A percentile compares a stretch with the other conserved stretches of the same genome.
Conservation (phyloP, 2,113 vertebrate species). For the Scomber japonicus region DNA sequence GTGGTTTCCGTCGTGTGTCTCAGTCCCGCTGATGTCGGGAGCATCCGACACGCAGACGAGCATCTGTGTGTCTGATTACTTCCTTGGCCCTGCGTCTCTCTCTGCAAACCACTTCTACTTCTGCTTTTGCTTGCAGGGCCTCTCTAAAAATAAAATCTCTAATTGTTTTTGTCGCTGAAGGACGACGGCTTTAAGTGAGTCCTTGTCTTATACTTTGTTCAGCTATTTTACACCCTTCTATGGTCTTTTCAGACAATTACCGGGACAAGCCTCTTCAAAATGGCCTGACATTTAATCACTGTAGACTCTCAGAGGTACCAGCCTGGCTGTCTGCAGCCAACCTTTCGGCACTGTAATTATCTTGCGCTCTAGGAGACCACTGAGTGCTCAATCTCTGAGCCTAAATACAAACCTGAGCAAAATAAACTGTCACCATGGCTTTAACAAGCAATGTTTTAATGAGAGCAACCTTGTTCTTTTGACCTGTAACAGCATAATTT, state of each 20-base stretch:
- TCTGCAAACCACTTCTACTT: conserved; percentile 32
- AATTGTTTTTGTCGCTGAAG: conserved; percentile 57
- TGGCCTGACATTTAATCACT: conserved; percentile 75
- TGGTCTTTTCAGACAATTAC: conserved; percentile 64
- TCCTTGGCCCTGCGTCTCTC: conserved; percentile 30
- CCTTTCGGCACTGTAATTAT: conserved; percentile 69
- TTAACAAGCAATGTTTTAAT: conserved; percentile 45
- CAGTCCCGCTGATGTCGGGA: neutral
- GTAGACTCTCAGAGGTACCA: conserved; percentile 67
- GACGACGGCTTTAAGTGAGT: conserved; percentile 39
- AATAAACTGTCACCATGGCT: conserved; percentile 34
- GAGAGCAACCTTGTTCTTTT: conserved; percentile 25
- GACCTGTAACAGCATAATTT: conserved; percentile 32
- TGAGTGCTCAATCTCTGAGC: conserved; percentile 27
- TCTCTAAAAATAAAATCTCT: conserved; percentile 19
- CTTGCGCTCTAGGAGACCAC: conserved; percentile 39
- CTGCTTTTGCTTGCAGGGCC: neutral
- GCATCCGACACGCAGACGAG: neutral
- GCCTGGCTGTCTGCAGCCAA: conserved; percentile 61
- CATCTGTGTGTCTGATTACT: conserved; percentile 18
- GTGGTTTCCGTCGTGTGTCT: neutral
- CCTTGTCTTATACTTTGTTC: conserved; percentile 30
- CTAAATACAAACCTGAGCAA: conserved; percentile 40
- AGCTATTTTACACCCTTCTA: conserved; percentile 53
- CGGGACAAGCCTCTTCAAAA: conserved; percentile 62